Base-by-base conservation (phyloP, 2,797 vertebrate species). In the Parauchenoglanis punctatus region DNA sequence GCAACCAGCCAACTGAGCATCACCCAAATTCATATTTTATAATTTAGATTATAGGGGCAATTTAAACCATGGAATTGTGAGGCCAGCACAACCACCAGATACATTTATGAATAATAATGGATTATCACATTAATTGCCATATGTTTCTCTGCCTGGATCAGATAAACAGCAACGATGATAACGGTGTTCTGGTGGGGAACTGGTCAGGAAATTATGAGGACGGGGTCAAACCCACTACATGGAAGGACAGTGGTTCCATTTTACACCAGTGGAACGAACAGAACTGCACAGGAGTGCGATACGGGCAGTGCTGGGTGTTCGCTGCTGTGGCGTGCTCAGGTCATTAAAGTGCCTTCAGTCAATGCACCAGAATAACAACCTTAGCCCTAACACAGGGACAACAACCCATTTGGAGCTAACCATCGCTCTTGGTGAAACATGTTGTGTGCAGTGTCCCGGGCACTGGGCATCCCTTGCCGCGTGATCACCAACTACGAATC, bases 301-400 rank as follows among this genome's bases (percentile, higher is more conserved):
- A 97, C 0, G 98, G 98, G 82, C 98, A 99, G 93, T 99, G 98
- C 94, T 99, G 98, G 98, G 98, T 99, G 87, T 99, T 99, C 4
- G 98, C 98, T 0, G 98, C 98, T 0, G 97, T 99, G 89, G 97
- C 96, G 0, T 99, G 98, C 92, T 95, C 98, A 15, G 95, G 98
- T 99, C 46, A 83, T 68, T 83, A 54, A 68, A 83, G 25, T 2
- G 68, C 17, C 46, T 25, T 83, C 28, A 35, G n/a, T 67, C 25
- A 8, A 81, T 46, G n/a, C 28, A 78, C 28, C 76, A 31, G 52
- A 58, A 58, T 25, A 59, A 11, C 13, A 63, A 8, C 8, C 7
- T 67, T 6, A 67, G 58, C 11, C 11, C 0, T 81, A 17, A 61
- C 20, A 44, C 58, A 28, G 18, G 4, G 1, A 13, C 63, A 52